Percentiles rank a stretch among this genome's conserved stretches.
Evolutionary conservation across 2,113 vertebrate genomes (phyloP).

Genomic region (Zapus hudsonius): DNA sequence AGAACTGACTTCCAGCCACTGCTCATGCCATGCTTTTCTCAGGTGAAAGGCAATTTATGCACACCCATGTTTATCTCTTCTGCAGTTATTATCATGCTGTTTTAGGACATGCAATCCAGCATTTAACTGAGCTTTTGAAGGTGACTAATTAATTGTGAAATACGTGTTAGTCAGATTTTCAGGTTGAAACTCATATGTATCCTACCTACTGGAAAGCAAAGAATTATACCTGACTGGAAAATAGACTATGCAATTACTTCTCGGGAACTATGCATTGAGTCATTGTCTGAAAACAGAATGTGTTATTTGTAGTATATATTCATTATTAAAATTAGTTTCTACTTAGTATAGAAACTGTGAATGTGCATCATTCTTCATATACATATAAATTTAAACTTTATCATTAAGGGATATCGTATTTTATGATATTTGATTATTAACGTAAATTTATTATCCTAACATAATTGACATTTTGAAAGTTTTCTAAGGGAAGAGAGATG

Average conservation of each 20-base stretch:
- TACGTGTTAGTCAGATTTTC: conserved; percentile 29
- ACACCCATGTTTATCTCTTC: conserved; percentile 52
- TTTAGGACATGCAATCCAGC: conserved; percentile 29
- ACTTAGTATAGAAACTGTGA: conserved; percentile 14
- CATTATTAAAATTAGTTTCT: neutral
- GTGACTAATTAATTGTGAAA: conserved; percentile 67
- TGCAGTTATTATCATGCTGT: conserved; percentile 43
- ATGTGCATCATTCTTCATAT: neutral
- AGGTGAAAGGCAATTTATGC: conserved; percentile 43
- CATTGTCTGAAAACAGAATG: conserved; percentile 28
- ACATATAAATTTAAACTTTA: neutral
- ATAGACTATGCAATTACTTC: conserved; percentile 38
- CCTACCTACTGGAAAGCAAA: conserved; percentile 55
- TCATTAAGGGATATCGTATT: conserved; percentile 1
- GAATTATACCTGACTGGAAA: conserved; percentile 44
- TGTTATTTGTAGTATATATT: conserved; percentile 16
- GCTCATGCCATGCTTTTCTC: neutral
- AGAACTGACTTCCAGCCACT: too few relatives aligned
- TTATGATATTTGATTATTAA: neutral
- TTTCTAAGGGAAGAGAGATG: neutral
- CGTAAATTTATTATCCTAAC: neutral
- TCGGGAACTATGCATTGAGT: neutral
- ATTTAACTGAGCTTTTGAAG: conserved; percentile 50
- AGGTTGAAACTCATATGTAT: conserved; percentile 54
- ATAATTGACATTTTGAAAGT: neutral